phyloP scores from a whole-genome alignment of 2,797 vertebrate genomes.

The Sparus aurata region DNA sequence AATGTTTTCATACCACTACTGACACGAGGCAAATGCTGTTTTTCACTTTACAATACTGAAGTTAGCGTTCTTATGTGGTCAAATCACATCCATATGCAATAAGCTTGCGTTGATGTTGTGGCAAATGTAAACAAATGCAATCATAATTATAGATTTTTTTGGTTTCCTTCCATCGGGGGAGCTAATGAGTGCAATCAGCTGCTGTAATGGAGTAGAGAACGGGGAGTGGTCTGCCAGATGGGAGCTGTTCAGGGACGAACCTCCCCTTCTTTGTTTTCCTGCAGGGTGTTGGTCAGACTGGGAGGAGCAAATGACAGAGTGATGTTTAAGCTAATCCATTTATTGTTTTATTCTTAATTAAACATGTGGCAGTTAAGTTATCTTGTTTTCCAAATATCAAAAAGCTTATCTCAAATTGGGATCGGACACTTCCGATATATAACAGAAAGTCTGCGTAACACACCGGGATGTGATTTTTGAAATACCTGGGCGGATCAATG shows the following conservation, averaged over 20 bases:
- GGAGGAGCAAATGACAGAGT: slow-evolving; percentile 11
- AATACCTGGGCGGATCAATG: not conserved
- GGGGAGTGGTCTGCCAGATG: slow-evolving; percentile 48
- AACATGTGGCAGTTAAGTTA: not conserved
- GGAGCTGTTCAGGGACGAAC: not conserved
- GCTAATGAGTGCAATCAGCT: slow-evolving; percentile 43
- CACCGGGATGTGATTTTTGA: not conserved
- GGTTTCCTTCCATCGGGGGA: slow-evolving; percentile 34
- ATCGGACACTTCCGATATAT: not conserved
- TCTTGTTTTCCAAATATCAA: not conserved
- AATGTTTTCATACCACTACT: not conserved
- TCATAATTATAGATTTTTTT: slow-evolving; percentile 18
- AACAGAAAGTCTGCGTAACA: not conserved
- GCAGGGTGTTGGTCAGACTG: slow-evolving; percentile 25
- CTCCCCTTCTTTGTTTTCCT: slow-evolving; percentile 38
- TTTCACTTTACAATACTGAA: not conserved
- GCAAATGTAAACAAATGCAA: slow-evolving; percentile 8
- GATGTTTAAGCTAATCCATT: not conserved
- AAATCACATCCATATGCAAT: not conserved
- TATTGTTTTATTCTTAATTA: too few relatives aligned
- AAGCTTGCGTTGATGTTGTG: not conserved
- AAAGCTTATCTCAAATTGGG: not conserved
- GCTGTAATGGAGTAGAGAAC: slow-evolving; percentile 33
- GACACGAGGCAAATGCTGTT: not conserved
- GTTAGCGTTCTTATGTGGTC: not conserved